Evolutionary conservation across 2,888 invertebrate species (phyloP).

Genomic region (Catocala fraxini): DNA sequence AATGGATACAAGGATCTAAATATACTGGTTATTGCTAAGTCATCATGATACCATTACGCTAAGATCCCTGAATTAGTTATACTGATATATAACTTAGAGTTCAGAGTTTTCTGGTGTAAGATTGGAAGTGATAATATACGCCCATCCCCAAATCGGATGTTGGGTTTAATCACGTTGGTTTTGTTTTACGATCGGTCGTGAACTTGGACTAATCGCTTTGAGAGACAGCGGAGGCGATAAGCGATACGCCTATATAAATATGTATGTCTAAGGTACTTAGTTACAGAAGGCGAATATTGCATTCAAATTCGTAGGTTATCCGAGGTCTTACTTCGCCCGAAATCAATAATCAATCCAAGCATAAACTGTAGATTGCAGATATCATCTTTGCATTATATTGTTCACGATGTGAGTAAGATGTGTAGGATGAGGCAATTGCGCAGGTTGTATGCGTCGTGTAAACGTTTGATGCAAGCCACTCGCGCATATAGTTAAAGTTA

Average conservation of each 20-base stretch:
- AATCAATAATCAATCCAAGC: neutral
- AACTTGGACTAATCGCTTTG: constrained; percentile 23
- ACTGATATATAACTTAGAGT: constrained; percentile 19
- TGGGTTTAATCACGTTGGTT: constrained; percentile 56
- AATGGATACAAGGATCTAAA: constrained; percentile 32
- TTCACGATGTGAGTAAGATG: no score
- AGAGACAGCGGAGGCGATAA: constrained; percentile 11
- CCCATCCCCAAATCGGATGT: constrained; percentile 53
- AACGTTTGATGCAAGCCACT: no score
- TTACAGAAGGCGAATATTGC: neutral
- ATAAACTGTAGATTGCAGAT: neutral
- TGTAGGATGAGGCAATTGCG: no score
- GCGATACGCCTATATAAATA: constrained; percentile 1
- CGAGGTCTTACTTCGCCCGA: no score
- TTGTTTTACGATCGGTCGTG: constrained; percentile 58
- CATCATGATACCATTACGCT: constrained; percentile 17
- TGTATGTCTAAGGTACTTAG: neutral
- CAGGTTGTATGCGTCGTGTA: no score
- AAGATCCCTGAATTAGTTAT: constrained; percentile 29
- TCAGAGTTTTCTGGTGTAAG: constrained; percentile 40
- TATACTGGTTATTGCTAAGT: constrained; percentile 35
- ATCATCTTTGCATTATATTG: no score
- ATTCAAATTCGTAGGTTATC: no score
- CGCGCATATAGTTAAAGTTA: no score
- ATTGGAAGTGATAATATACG: constrained; percentile 56